Conservation (phyloP, 1,140 invertebrate genomes). For the Hyles vespertilio region DNA sequence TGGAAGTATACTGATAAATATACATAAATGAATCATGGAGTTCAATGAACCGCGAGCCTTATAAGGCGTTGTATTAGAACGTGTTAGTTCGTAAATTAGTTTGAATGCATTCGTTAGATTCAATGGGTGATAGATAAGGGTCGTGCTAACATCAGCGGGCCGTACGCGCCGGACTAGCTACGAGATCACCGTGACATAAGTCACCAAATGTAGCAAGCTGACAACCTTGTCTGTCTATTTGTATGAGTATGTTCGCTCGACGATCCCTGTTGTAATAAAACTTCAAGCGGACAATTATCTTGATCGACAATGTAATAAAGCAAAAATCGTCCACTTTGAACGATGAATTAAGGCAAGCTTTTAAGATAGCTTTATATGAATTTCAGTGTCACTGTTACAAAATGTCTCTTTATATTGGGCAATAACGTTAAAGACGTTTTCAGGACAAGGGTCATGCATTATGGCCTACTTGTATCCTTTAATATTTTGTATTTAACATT, state of each 20-base stretch:
- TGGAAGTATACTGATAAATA: constrained; percentile 7
- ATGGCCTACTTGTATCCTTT: no score
- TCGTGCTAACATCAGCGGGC: constrained; percentile 21
- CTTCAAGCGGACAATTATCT: constrained; percentile 39
- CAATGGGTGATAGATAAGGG: constrained; percentile 41
- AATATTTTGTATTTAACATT: no score
- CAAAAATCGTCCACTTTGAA: no score
- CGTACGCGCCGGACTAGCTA: constrained; percentile 34
- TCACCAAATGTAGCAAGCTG: constrained; percentile 69
- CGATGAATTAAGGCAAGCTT: no score
- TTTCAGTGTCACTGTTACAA: no score
- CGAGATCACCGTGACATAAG: constrained; percentile 68
- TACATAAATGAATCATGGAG: constrained; percentile 40
- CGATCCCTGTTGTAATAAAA: constrained; percentile 39
- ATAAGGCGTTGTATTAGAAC: constrained; percentile 25
- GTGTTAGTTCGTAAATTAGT: constrained; percentile 33
- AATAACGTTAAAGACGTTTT: no score
- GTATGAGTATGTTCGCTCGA: constrained; percentile 38
- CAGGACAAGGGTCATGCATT: no score
- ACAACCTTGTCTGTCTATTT: constrained; percentile 66
- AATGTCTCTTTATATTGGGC: no score
- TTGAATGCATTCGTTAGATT: constrained; percentile 31
- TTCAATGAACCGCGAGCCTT: constrained; percentile 40
- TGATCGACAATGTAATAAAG: constrained; percentile 16
- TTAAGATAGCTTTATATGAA: no score